Evolutionary conservation across 1,140 invertebrate genomes (phyloP), one percentile per base, ranked within the genome.

Genomic region (Zaprionus inermis): DNA sequence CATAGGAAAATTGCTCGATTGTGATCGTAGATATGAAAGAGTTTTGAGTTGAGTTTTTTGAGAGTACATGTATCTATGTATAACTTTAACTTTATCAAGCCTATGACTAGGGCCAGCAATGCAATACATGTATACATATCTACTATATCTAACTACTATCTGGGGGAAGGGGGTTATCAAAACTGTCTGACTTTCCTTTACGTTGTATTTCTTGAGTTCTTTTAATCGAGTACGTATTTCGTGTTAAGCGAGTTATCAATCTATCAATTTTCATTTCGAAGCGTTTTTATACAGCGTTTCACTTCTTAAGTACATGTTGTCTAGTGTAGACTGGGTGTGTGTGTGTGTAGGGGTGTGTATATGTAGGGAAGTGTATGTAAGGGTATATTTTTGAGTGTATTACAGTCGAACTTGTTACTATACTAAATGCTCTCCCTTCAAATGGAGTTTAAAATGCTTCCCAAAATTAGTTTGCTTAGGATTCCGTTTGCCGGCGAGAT

Each of bases 1-100:
- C 66, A 71, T 75, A 71, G 28, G 67, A 51, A 44, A 67, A 82
- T 59, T 71, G 72, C 80, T 89, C 84, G 84, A 86, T 86, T 86
- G 84, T 86, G 80, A 86, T 89, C 83, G 84, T 83, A 83, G 84
- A 86, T 86, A 86, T 86, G 83, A 86, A 86, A 88, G 82, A 67
- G 75, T 44, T 44, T 41, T 41, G 14, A 38, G 36, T 84, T 82
- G 66, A 69, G 57, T 46, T 46, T 46, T 46, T 55, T 72, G 51
- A 61, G 70, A 67, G 52, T 69, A 64, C 30, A 55, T 44, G n/a
- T 16, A 41, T n/a, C 16, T 46, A 46, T 5, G 9, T 38, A n/a
- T 57, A 71, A 72, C 70, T 28, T 28, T 81, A 81, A 69, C 52
- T 59, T 60, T 79, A 72, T 60, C 80, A 84, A 83, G 81, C 80